Conservation (phyloP, 2,113 vertebrate genomes). For the Oryzias melastigma region DNA sequence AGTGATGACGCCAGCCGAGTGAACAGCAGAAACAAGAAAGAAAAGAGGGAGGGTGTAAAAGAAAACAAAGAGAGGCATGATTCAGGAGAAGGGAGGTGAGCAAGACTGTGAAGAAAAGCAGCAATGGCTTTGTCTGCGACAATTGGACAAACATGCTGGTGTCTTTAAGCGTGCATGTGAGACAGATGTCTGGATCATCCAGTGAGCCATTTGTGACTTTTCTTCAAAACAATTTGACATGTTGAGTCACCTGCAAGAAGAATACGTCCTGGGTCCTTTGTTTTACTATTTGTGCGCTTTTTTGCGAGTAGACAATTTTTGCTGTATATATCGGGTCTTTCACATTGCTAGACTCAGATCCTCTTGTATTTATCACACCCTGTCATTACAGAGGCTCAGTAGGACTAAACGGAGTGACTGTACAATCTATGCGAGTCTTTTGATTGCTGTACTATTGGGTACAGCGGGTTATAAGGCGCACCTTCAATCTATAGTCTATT, state of each 20-base stretch:
- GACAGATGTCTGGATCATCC: slow-evolving; percentile 2
- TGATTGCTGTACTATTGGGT: no score
- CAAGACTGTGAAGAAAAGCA: slow-evolving; percentile 18
- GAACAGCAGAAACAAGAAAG: slow-evolving; percentile 25
- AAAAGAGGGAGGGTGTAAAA: slow-evolving; percentile 23
- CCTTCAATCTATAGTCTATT: no score
- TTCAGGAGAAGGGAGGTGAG: slow-evolving; percentile 32
- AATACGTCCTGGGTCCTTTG: slow-evolving; percentile 14
- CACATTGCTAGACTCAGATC: no score
- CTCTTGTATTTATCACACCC: no score
- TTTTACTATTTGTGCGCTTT: slow-evolving; percentile 1
- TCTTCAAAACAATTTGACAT: slow-evolving; percentile 20
- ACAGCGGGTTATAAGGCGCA: no score
- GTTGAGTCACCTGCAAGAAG: slow-evolving; percentile 38
- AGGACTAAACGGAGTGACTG: no score
- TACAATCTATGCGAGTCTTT: no score
- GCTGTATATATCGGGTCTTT: no score
- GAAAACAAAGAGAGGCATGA: slow-evolving; percentile 36
- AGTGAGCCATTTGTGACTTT: slow-evolving; percentile 21
- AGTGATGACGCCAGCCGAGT: slow-evolving; percentile 60
- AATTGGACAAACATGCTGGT: slow-evolving; percentile 16
- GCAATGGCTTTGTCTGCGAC: slow-evolving; percentile 31
- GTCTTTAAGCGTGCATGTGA: slow-evolving; percentile 6
- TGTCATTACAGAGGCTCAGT: no score
- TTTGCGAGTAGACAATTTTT: no score